Conservation (phyloP, 2,113 vertebrate genomes). For the Apeltes quadracus region DNA sequence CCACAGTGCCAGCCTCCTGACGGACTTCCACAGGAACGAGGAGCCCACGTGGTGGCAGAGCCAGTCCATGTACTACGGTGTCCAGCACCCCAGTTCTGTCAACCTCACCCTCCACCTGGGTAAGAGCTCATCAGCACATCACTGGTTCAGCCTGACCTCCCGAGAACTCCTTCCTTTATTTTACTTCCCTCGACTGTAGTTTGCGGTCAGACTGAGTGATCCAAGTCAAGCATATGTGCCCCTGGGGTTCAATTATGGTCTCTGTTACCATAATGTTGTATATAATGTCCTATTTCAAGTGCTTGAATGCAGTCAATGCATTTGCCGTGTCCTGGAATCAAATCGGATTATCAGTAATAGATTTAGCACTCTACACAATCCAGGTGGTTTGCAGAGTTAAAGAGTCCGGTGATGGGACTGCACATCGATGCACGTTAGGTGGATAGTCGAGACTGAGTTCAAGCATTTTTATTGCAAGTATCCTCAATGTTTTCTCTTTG, state of each 20-base stretch:
- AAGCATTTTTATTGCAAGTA: conserved; percentile 6
- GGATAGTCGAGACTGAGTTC: not conserved
- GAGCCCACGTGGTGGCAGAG: conserved; percentile 98
- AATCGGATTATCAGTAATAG: not conserved
- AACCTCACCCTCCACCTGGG: conserved; percentile 90
- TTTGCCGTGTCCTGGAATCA: conserved; percentile 3
- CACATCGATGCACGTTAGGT: conserved; percentile 8
- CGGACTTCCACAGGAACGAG: conserved; percentile 91
- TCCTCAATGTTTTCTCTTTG: conserved; percentile 10
- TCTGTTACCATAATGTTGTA: not conserved
- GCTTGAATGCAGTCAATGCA: not conserved
- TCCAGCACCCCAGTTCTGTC: conserved; percentile 90
- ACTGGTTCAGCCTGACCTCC: not conserved
- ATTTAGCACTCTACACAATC: not conserved
- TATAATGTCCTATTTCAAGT: conserved; percentile 7
- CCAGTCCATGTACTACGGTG: conserved; percentile 91
- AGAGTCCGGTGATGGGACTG: conserved; percentile 18
- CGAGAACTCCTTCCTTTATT: not conserved
- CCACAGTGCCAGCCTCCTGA: conserved; percentile 88
- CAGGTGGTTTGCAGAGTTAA: conserved; percentile 5
- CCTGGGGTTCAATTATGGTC: conserved; percentile 8
- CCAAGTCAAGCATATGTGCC: conserved; percentile 7
- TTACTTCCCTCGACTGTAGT: conserved; percentile 2
- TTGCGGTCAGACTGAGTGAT: not conserved
- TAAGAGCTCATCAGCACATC: conserved; percentile 75